A percentile compares a stretch with the other conserved stretches of the same genome.
Evolutionary conservation across 2,888 invertebrate species (phyloP).

Genomic region (Acleris holmiana): DNA sequence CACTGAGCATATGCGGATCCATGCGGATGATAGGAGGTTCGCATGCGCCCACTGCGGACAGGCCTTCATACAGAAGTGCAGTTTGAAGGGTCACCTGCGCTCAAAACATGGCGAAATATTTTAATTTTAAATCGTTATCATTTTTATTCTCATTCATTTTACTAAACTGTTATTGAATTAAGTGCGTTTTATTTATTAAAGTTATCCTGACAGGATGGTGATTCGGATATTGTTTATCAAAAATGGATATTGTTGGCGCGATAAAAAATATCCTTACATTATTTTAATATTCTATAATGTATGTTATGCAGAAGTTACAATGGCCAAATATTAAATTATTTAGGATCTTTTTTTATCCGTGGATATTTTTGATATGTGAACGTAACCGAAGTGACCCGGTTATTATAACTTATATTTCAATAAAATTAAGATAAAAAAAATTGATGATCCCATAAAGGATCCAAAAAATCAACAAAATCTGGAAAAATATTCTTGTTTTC

Average conservation of each 20-base stretch:
- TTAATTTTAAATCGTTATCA: conserved; percentile 1
- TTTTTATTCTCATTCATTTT: not conserved
- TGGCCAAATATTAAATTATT: too few relatives aligned
- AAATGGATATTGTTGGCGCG: too few relatives aligned
- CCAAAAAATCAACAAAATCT: conserved; percentile 41
- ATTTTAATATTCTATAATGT: too few relatives aligned
- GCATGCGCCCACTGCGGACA: conserved; percentile 54
- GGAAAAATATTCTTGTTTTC: too few relatives aligned
- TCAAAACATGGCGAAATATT: conserved; percentile 49
- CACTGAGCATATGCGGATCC: conserved; percentile 61
- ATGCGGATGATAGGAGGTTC: conserved; percentile 53
- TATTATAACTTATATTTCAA: conserved; percentile 17
- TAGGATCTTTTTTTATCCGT: conserved; percentile 18
- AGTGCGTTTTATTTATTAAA: too few relatives aligned
- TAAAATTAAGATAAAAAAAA: conserved; percentile 38
- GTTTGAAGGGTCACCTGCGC: conserved; percentile 69
- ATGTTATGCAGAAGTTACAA: too few relatives aligned
- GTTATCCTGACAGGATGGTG: too few relatives aligned
- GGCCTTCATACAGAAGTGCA: conserved; percentile 60
- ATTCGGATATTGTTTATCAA: too few relatives aligned
- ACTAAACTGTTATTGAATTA: too few relatives aligned
- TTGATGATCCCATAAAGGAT: conserved; percentile 31
- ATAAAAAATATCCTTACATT: too few relatives aligned
- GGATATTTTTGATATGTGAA: conserved; percentile 32
- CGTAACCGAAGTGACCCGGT: conserved; percentile 17